Base-by-base conservation (phyloP, 1,140 invertebrate species). In the Heliconius nattereri region DNA sequence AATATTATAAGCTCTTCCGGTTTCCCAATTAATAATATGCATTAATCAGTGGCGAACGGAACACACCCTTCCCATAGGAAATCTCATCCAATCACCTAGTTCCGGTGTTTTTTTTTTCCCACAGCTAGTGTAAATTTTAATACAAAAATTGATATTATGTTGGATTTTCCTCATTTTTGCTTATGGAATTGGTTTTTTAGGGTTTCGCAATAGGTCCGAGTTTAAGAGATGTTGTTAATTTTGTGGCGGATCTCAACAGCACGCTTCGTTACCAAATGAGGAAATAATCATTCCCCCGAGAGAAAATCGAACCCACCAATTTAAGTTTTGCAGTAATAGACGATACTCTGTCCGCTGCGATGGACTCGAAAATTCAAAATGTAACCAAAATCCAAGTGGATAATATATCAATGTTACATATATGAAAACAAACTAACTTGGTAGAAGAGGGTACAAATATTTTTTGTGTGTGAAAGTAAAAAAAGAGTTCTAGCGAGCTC, bases 91-190 rank as follows among this genome's bases (percentile, higher is more conserved):
- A 60, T 66, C 60, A 66, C 60, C 23, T 66, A 26, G 60, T 66
- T 66, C 60, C 60, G 60, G 60, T 26, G 11, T 66, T 66, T 66
- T 66, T 66, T 66, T 66, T 66, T 66, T 16, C n/a, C 57, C 60
- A 66, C 60, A 66, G 60, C 60, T 66, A 23, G 26, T 66, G 60
- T 66, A 66, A 66, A 66, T 66, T 66, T 66, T 66, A 66, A 29
- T 66, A 66, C 60, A 66, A 66, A 66, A 66, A 66, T 26, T 66
- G 26, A 66, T 66, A 29, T 66, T 66, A 66, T 66, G 60, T 11
- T 66, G 60, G 26, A 26, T 66, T 66, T 66, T 26, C 11, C 9
- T 66, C 13, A 66, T 29, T 26, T 66, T 66, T 66, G 23, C 2
- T 9, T 13, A 26, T 26, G 23, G 13, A 16, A 29, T 35, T 23